Evolutionary conservation across 2,888 invertebrate genomes (phyloP), one percentile per base, ranked within the genome.

Genomic region (Aricia artaxerxes): DNA sequence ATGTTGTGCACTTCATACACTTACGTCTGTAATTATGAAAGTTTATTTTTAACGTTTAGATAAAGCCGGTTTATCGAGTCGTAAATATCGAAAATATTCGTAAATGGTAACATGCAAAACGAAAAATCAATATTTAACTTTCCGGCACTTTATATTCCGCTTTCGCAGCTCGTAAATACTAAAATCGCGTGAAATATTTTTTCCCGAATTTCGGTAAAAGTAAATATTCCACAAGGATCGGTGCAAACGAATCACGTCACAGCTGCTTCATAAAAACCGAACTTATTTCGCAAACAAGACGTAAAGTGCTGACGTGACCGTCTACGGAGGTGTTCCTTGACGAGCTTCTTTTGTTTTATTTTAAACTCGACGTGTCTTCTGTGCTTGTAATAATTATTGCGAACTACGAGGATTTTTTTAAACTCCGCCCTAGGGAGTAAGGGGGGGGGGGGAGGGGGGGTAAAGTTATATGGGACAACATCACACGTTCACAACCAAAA

Each of bases 251-350:
- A 73, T 75, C 75, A 75, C 75, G 75, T 53, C 49, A 49, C 76
- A 53, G 35, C 76, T 31, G 76, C 49, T 76, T 76, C 31, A 53
- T 76, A 75, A 75, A 75, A 75, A 75, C 44, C 44, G 31, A 75
- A 76, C 57, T 53, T 76, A 76, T 76, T 76, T 57, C 76, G 24
- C 76, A 76, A 35, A 24, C 76, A 76, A 76, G 11, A 73, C 73
- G 31, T 76, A 76, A 76, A 76, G 31, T 53, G 76, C 57, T 57
- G 76, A 76, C 53, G 76, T 57, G 76, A 35, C 49, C 16, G 49
- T 76, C 31, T 75, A 35, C 31, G 69, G 31, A 35, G 35, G 38
- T 11, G 31, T 69, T 16, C 4, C 69, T 69, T 35, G 11, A 69
- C 16, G 69, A 69, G 69, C 35, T 69, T 31, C 64, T 69, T 64